Percentiles rank a stretch among this genome's conserved stretches.
Conservation (phyloP, 2,113 vertebrate genomes). For the Cololabis saira region DNA sequence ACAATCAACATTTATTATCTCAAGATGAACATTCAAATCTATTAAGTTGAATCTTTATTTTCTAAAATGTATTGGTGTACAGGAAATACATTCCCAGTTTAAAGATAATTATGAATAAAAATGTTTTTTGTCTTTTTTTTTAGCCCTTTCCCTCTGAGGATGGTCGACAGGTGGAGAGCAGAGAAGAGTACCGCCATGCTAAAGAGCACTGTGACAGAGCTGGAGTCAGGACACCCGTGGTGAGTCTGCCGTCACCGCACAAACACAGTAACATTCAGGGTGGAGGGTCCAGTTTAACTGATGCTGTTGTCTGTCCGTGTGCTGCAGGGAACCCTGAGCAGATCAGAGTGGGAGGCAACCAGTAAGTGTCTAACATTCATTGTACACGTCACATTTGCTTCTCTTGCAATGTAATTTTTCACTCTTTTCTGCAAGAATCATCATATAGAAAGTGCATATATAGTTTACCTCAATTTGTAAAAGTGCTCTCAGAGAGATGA, state of each 20-base stretch:
- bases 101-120: too few species aligned
- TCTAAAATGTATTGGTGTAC: too few species aligned
- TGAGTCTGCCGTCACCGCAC: slow-evolving; percentile 23
- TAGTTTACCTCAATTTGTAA: too few species aligned
- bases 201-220: slow-evolving; percentile 53
- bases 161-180: slow-evolving; percentile 23
- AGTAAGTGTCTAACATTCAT: slow-evolving; percentile 83
- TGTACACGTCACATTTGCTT: neutral
- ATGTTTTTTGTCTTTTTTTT: slow-evolving; percentile 20
- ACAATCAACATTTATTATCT: neutral
- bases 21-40: too few species aligned
- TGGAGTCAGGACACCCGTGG: slow-evolving; percentile 59
- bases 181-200: slow-evolving; percentile 72
- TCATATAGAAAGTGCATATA: too few species aligned
- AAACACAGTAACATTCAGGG: neutral
- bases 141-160: slow-evolving; percentile 54
- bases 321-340: slow-evolving; percentile 91
- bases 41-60: too few species aligned
- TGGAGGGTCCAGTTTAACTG: neutral
- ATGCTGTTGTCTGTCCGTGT: slow-evolving; percentile 8
- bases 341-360: slow-evolving; percentile 96
- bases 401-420: too few species aligned
- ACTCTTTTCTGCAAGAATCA: too few species aligned
- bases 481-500: too few species aligned
- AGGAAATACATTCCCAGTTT: too few species aligned